phyloP scores from a whole-genome alignment of 2,888 invertebrate species.

The Eilema sororculum region DNA sequence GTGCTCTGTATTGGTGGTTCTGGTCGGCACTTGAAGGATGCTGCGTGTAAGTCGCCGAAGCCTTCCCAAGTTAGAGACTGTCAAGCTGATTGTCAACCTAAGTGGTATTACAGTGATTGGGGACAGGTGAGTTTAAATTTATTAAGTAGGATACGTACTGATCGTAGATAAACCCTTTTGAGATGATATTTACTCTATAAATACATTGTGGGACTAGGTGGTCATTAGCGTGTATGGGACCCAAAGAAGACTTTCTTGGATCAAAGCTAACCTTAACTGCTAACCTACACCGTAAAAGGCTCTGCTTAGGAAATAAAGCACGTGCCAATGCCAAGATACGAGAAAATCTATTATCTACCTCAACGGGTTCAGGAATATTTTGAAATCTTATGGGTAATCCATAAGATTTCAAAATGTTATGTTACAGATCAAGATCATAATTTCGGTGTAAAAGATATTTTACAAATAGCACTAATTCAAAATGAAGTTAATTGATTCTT shows the following conservation, averaged over 20 bases:
- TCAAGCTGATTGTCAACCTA: constrained; percentile 86
- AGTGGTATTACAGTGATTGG: constrained; percentile 93
- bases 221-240: no score
- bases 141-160: background rate
- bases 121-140: constrained; percentile 82
- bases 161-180: background rate
- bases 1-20: constrained; percentile 88
- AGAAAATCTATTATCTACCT: no score
- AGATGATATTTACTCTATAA: no score
- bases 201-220: no score
- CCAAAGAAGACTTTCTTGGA: no score
- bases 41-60: constrained; percentile 87
- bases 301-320: no score
- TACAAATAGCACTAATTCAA: no score
- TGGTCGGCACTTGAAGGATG: constrained; percentile 86
- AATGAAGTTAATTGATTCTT: no score
- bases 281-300: no score
- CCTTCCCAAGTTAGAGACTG: constrained; percentile 91
- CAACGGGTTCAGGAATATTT: background rate
- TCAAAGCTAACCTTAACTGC: no score
- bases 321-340: background rate
- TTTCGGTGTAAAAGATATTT: background rate
- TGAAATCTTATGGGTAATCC: no score
- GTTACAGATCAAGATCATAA: background rate
- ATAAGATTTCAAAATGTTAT: no score